phyloP scores from a whole-genome alignment of 2,797 vertebrate genomes.

The Gouania willdenowi region DNA sequence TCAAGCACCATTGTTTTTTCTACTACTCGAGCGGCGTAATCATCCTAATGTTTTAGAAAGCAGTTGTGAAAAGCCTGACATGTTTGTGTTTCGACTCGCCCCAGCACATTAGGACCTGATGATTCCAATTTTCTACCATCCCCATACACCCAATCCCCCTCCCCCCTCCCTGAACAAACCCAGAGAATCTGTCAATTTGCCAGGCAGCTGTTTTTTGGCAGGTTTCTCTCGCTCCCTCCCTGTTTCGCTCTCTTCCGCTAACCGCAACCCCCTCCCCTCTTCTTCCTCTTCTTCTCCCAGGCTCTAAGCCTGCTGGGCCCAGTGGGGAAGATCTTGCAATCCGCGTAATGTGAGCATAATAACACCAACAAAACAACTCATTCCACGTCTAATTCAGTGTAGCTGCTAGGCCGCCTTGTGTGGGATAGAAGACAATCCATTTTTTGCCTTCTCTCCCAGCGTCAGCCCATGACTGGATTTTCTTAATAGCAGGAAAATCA shows the following conservation, averaged over 20 bases:
- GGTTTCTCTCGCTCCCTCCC: conserved; percentile 24
- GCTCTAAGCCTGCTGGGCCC: conserved; percentile 56
- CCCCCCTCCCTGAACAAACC: conserved; percentile 31
- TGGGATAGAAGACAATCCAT: conserved; percentile 53
- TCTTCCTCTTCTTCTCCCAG: conserved; percentile 14
- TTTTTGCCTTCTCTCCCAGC: conserved; percentile 26
- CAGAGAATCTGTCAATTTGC: conserved; percentile 45
- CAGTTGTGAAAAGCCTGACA: conserved; percentile 35
- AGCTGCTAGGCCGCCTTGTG: conserved; percentile 40
- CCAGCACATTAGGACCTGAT: conserved; percentile 47
- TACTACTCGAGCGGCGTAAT: conserved; percentile 58
- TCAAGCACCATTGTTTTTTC: conserved; percentile 54
- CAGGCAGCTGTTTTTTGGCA: conserved; percentile 61
- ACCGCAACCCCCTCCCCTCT: background rate
- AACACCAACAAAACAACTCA: conserved; percentile 68
- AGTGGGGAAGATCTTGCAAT: conserved; percentile 66
- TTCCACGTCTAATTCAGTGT: conserved; percentile 59
- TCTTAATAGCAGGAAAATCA: conserved; percentile 20
- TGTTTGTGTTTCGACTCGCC: conserved; percentile 25
- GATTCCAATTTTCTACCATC: conserved; percentile 47
- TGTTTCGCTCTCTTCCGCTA: background rate
- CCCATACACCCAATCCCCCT: conserved; percentile 16
- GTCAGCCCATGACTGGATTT: conserved; percentile 22
- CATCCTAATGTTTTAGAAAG: conserved; percentile 49
- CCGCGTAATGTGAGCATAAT: conserved; percentile 70